These are phyloP conservation scores for Ceratoteleas bidentatus DNA, from an alignment of 1,140 invertebrate species.

Conservation along the genomic window DNA sequence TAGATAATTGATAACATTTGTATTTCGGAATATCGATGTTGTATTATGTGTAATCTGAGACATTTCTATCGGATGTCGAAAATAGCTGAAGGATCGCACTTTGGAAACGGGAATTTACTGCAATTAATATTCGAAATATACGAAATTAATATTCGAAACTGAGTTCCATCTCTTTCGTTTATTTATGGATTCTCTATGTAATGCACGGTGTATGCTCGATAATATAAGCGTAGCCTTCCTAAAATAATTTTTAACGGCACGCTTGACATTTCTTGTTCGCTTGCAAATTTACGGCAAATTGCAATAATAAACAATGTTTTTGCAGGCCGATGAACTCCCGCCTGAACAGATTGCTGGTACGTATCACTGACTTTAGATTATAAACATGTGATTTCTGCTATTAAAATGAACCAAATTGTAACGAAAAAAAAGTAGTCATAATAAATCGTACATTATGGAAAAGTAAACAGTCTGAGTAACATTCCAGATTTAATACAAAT, in stretches of 20 bases:
- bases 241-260: conserved; percentile 54
- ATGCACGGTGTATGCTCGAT: conserved; percentile 55
- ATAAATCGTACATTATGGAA: too few relatives aligned
- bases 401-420: too few relatives aligned
- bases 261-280: conserved; percentile 35
- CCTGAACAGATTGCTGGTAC: conserved; percentile 84
- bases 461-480: too few relatives aligned
- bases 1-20: too few relatives aligned
- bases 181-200: conserved; percentile 52
- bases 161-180: conserved; percentile 47
- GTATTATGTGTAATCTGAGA: neutral
- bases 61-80: conserved; percentile 4
- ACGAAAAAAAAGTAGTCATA: too few relatives aligned
- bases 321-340: conserved; percentile 84
- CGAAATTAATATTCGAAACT: conserved; percentile 15
- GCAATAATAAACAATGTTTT: conserved; percentile 64
- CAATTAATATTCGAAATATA: conserved; percentile 15
- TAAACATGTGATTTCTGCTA: too few relatives aligned
- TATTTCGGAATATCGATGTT: conserved; percentile 8
- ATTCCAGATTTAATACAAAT: too few relatives aligned
- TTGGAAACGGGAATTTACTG: conserved; percentile 27
- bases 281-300: conserved; percentile 25
- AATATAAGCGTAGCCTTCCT: conserved; percentile 44
- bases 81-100: conserved; percentile 32
- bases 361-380: conserved; percentile 54